Evolutionary conservation across 2,113 vertebrate genomes (phyloP), one percentile per base, ranked within the genome.

Genomic region (Sclerurus mexicanus): DNA sequence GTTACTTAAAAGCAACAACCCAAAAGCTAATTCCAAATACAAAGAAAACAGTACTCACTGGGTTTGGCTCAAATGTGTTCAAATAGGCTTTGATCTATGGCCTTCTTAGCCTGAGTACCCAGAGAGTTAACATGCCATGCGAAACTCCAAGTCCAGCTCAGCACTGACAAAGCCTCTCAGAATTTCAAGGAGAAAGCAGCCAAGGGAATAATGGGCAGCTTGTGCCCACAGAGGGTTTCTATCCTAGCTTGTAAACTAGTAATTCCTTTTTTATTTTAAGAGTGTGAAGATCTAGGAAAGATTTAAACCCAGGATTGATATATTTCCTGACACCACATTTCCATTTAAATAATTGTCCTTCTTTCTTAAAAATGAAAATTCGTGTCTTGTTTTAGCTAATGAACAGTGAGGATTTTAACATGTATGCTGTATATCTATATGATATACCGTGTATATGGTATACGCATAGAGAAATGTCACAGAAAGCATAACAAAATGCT

Each of bases 1-100:
- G 67, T 37, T 62, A 91, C 72, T 78, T 73, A 64, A 88, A 85
- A 87, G 37, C 14, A 75, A 68, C 33, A 75, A 56, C 12, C 4
- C 28, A 59, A 92, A 93, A 95, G 31, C 73, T 90, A 85, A 95
- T 89, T 95, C 25, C 67, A 94, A 94, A 90, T 77, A 87, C 71
- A 78, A 94, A 87, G 87, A 68, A 93, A 91, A 93, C 27, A 80
- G 58, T 46, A 46, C 25, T 71, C 6, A 7, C 20, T 94, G 33
- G 18, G 62, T 79, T 82, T 60, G 37, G 19, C n/a, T 88, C 24
- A 5, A 93, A 71, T 53, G 30, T 33, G 12, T 93, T 95, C 81
- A 76, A 79, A 73, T 5, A 77, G 39, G 44, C n/a, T 71, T 25
- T 86, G 56, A 89, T 52, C 60, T 63, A 63, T 16, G 31, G 33